Conservation (phyloP, 2,797 vertebrate genomes). For the Callimico goeldii region DNA sequence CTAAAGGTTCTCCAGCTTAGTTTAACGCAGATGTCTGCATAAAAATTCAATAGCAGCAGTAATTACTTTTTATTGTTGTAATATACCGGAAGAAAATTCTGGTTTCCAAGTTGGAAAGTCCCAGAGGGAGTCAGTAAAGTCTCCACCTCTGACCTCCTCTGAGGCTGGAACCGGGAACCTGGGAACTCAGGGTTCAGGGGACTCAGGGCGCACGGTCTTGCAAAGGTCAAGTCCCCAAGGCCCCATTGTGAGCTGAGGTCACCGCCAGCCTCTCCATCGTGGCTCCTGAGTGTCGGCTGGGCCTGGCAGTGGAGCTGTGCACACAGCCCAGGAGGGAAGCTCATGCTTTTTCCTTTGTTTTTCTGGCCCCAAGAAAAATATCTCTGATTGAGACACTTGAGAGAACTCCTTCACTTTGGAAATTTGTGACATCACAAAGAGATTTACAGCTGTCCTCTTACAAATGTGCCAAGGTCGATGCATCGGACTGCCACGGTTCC, state of each 20-base stretch:
- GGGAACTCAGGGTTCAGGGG: background rate
- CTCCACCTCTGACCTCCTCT: conserved; percentile 45
- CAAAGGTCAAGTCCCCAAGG: background rate
- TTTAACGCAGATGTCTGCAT: conserved; percentile 64
- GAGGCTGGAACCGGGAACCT: background rate
- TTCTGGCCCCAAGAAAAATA: conserved; percentile 7
- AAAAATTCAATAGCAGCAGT: conserved; percentile 56
- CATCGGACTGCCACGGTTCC: background rate
- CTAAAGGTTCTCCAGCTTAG: conserved; percentile 18
- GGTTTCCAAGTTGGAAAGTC: conserved; percentile 63
- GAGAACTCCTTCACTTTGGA: background rate
- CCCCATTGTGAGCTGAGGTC: conserved; percentile 40
- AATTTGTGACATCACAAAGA: background rate
- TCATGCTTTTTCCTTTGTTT: background rate
- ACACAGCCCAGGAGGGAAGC: background rate
- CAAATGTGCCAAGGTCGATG: background rate
- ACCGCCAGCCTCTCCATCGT: background rate
- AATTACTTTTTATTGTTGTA: conserved; percentile 65
- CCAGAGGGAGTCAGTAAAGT: conserved; percentile 2
- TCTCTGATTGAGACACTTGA: background rate
- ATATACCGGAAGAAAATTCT: conserved; percentile 58
- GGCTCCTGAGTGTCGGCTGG: background rate
- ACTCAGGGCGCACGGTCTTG: background rate
- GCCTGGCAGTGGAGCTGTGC: background rate
- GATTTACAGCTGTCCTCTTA: background rate